A percentile compares a stretch with the other conserved stretches of the same genome.
phyloP scores from a whole-genome alignment of 2,113 vertebrate species.

The Pluvianellus socialis region DNA sequence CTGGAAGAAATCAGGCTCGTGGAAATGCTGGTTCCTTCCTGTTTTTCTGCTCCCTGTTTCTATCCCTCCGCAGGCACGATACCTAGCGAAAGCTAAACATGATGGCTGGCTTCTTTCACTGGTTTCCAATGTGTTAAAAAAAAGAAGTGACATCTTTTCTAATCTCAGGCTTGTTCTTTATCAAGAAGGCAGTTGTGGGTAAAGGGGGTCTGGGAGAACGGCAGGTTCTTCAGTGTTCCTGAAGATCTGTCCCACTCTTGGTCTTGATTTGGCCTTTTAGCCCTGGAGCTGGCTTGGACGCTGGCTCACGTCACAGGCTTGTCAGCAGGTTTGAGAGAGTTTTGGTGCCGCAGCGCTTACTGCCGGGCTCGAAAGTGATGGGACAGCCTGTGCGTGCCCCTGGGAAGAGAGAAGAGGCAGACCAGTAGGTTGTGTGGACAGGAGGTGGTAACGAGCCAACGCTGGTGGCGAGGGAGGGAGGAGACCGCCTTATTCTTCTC shows the following conservation, averaged over 20 bases:
- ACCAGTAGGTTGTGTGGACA: neutral
- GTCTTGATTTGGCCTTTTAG: neutral
- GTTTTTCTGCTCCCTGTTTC: neutral
- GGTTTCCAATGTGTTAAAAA: neutral
- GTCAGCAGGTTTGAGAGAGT: neutral
- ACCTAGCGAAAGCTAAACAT: neutral
- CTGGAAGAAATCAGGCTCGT: neutral
- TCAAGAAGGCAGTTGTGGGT: neutral
- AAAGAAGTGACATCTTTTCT: neutral
- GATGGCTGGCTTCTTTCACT: neutral
- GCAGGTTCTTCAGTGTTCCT: neutral
- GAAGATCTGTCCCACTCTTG: neutral
- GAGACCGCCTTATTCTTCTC: neutral
- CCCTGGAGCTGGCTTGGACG: neutral
- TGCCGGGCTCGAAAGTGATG: rapidly evolving
- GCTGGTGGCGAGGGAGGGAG: neutral
- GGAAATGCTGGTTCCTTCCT: neutral
- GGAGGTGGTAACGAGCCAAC: neutral
- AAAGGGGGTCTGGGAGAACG: neutral
- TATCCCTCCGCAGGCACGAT: neutral
- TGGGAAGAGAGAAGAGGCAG: neutral
- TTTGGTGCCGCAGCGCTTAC: neutral
- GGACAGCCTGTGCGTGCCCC: neutral
- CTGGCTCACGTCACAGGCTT: rapidly evolving
- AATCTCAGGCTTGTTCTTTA: neutral